phyloP scores from a whole-genome alignment of 2,113 vertebrate species.

The Nesospiza acunhae region DNA sequence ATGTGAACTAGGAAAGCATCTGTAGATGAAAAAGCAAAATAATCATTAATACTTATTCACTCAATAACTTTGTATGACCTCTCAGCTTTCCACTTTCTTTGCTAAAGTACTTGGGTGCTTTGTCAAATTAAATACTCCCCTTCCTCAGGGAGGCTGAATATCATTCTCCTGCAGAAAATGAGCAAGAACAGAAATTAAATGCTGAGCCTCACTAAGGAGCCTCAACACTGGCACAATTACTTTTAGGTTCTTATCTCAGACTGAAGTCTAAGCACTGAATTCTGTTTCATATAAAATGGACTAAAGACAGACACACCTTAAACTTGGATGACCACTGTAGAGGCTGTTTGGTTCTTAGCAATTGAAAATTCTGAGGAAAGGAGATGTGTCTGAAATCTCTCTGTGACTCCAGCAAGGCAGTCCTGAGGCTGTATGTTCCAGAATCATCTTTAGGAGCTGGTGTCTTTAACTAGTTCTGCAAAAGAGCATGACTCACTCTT shows the following conservation, averaged over 20 bases:
- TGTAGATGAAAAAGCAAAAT: not conserved
- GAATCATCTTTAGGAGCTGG: not conserved
- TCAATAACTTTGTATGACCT: not conserved
- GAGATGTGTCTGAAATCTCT: not conserved
- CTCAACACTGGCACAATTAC: not conserved
- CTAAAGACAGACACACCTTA: not conserved
- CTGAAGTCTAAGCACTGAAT: not conserved
- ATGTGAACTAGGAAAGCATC: not conserved
- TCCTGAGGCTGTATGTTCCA: not conserved
- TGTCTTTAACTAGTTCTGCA: not conserved
- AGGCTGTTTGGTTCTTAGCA: not conserved
- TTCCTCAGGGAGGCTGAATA: not conserved
- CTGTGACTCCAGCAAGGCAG: not conserved
- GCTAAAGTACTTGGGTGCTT: not conserved
- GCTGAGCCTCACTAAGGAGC: not conserved
- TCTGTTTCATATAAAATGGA: not conserved
- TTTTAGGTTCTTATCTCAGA: not conserved
- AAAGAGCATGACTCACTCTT: not conserved
- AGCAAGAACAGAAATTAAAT: not conserved
- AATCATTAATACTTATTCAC: not conserved
- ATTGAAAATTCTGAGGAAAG: not conserved
- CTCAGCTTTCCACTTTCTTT: not conserved
- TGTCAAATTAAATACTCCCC: not conserved
- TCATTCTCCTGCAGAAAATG: not conserved
- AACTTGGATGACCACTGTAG: not conserved